Evolutionary conservation across 2,888 invertebrate genomes (phyloP).

Genomic region (Drosophila conformis): DNA sequence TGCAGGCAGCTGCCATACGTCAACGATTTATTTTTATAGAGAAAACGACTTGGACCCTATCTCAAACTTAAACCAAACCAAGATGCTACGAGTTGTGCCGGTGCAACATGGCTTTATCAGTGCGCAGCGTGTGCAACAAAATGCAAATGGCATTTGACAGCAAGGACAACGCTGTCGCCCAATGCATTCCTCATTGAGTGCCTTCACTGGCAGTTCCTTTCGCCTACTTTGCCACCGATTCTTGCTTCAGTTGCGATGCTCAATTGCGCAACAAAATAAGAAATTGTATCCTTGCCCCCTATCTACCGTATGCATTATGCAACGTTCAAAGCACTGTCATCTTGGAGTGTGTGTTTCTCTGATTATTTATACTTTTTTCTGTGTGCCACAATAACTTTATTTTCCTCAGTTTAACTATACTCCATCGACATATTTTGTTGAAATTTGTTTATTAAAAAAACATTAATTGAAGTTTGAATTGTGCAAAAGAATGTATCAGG

Average conservation of each 20-base stretch:
- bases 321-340: constrained; percentile 21
- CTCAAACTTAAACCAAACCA: neutral
- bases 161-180: constrained; percentile 57
- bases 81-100: constrained; percentile 16
- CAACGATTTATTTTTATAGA: constrained; percentile 68
- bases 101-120: constrained; percentile 56
- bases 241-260: constrained; percentile 73
- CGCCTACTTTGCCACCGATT: constrained; percentile 48
- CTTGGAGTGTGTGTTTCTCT: constrained; percentile 20
- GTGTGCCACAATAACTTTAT: constrained; percentile 33
- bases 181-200: constrained; percentile 70
- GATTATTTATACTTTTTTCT: constrained; percentile 4
- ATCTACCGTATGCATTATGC: constrained; percentile 56
- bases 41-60: constrained; percentile 3
- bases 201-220: constrained; percentile 36
- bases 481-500: neutral
- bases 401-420: constrained; percentile 36
- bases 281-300: constrained; percentile 52
- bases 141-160: constrained; percentile 61
- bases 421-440: constrained; percentile 50
- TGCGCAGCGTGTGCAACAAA: constrained; percentile 35
- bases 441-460: constrained; percentile 4
- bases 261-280: constrained; percentile 79
- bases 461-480: neutral
- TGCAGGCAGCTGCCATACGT: constrained; percentile 50